Conservation (phyloP, 2,888 invertebrate genomes). For the Phengaris arion region DNA sequence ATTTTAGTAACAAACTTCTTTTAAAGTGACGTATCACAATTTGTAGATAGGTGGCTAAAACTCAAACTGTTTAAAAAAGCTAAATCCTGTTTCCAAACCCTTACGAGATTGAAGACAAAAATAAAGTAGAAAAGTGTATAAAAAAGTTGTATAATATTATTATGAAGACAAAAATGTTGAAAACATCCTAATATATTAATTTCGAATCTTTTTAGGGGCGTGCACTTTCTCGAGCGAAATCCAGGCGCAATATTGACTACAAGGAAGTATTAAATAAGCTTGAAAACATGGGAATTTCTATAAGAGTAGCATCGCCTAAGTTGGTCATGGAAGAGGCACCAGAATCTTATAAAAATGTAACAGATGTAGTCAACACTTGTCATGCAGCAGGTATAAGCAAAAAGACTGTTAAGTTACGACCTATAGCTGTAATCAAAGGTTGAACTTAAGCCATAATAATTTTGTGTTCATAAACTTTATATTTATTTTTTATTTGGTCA, state of each 20-base stretch:
- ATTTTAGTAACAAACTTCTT: too few species aligned
- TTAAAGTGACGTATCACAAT: too few species aligned
- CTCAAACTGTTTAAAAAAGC: too few species aligned
- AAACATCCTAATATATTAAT: slow-evolving; percentile 24
- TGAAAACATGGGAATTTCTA: slow-evolving; percentile 92
- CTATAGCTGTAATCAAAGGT: slow-evolving; percentile 99
- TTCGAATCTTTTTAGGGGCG: slow-evolving; percentile 85
- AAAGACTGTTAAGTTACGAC: slow-evolving; percentile 96
- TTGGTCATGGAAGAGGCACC: slow-evolving; percentile 99
- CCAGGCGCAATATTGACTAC: slow-evolving; percentile 96
- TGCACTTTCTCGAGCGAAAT: slow-evolving; percentile 97
- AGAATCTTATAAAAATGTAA: slow-evolving; percentile 99
- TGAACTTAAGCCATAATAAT: slow-evolving; percentile 60
- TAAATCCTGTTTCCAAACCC: too few species aligned
- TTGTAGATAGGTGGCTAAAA: too few species aligned
- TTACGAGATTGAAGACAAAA: too few species aligned
- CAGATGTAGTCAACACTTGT: slow-evolving; percentile 99
- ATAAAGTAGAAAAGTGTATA: too few species aligned
- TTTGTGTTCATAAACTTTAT: background rate
- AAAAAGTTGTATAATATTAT: too few species aligned
- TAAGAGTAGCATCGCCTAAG: slow-evolving; percentile 98
- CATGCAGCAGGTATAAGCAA: slow-evolving; percentile 98
- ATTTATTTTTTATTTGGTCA: slow-evolving; percentile 29
- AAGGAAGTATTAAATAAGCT: slow-evolving; percentile 92
- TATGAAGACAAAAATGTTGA: too few species aligned